Conservation (phyloP, 2,888 invertebrate species). For the Plagiodera versicolora region DNA sequence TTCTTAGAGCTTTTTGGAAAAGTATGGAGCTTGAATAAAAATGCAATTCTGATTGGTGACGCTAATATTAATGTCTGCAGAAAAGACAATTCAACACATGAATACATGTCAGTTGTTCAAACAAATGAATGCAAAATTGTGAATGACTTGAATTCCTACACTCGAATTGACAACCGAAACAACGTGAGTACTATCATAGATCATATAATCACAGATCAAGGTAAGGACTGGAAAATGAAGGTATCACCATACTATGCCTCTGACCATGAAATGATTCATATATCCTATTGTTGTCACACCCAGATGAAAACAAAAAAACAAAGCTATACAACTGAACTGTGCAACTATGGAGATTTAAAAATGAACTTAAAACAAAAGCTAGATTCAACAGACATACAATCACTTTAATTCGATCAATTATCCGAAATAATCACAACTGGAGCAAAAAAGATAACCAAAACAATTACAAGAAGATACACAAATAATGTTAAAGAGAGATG, state of each 20-base stretch:
- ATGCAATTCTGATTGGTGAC: constrained; percentile 9
- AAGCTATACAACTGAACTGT: too few species aligned
- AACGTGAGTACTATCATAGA: constrained; percentile 8
- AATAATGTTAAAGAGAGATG: too few species aligned
- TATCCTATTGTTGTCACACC: too few species aligned
- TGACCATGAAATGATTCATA: too few species aligned
- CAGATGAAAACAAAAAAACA: too few species aligned
- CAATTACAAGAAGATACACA: too few species aligned
- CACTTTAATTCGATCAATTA: too few species aligned
- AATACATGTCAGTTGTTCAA: constrained; percentile 10
- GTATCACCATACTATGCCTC: constrained; percentile 1
- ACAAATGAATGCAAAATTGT: constrained; percentile 6
- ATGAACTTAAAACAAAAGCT: too few species aligned
- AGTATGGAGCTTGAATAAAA: constrained; percentile 7
- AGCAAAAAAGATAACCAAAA: too few species aligned
- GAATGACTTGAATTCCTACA: constrained; percentile 6
- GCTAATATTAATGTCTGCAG: constrained; percentile 6
- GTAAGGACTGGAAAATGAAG: constrained; percentile 10
- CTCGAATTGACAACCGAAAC: constrained; percentile 11
- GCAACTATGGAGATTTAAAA: too few species aligned
- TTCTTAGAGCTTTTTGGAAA: constrained; percentile 6
- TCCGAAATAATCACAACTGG: too few species aligned
- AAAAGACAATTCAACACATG: constrained; percentile 9
- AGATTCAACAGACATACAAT: too few species aligned
- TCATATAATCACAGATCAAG: constrained; percentile 13